Conservation (phyloP, 1,140 invertebrate species). For the Drosophila kurseongensis region DNA sequence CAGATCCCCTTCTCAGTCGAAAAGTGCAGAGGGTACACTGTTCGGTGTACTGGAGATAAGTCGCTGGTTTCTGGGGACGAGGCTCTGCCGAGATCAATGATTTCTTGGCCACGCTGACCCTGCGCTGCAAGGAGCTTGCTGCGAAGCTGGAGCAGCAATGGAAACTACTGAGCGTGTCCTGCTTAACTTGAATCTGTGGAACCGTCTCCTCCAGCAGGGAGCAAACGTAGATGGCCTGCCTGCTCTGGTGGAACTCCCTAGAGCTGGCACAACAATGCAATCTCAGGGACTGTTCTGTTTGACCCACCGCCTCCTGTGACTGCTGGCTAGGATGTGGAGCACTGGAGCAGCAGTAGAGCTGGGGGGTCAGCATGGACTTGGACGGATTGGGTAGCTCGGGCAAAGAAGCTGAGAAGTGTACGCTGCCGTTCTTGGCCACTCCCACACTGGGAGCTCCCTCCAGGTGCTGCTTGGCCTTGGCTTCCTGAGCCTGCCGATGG, state of each 20-base stretch:
- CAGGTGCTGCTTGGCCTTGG: conserved; percentile 63
- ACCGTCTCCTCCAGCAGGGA: conserved; percentile 71
- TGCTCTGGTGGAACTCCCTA: conserved; percentile 71
- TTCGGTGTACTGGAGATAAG: conserved; percentile 79
- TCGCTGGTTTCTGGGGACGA: conserved; percentile 44
- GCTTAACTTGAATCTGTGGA: conserved; percentile 33
- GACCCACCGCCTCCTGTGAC: conserved; percentile 25
- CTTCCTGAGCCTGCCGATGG: conserved; percentile 85
- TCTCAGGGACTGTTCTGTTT: conserved; percentile 29
- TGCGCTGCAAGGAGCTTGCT: conserved; percentile 65
- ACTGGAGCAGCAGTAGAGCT: conserved; percentile 79
- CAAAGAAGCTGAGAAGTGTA: conserved; percentile 45
- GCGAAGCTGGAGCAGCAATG: conserved; percentile 82
- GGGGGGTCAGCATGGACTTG: conserved; percentile 49
- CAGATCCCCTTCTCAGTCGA: conserved; percentile 55
- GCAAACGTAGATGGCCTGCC: conserved; percentile 78
- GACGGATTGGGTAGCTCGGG: conserved; percentile 68
- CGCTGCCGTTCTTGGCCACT: conserved; percentile 39
- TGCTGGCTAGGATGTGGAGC: conserved; percentile 68
- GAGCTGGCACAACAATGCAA: conserved; percentile 81
- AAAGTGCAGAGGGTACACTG: conserved; percentile 83
- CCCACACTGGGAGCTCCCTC: conserved; percentile 31
- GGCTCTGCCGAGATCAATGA: conserved; percentile 54
- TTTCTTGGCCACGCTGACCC: conserved; percentile 68
- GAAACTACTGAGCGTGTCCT: conserved; percentile 57